Conservation (phyloP, 2,113 vertebrate species). For the Xyrauchen texanus region DNA sequence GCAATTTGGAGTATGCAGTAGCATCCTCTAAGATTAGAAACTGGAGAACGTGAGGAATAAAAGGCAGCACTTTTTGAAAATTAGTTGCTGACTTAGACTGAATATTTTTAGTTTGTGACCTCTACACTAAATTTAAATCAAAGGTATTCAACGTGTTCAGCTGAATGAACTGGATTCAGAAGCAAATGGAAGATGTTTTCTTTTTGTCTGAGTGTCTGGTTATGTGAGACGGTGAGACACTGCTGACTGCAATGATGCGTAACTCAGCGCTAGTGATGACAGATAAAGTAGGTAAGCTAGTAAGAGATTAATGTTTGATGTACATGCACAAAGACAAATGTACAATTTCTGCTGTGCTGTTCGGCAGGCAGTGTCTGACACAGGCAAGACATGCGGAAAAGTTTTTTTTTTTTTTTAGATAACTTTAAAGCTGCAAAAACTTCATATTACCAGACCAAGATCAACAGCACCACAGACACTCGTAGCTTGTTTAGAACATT, state of each 20-base stretch:
- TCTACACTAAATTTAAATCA: neutral
- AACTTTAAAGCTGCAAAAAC: no score
- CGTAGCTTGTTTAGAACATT: no score
- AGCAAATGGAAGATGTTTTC: neutral
- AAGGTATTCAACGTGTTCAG: neutral
- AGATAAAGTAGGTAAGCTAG: constrained; percentile 38
- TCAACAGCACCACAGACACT: no score
- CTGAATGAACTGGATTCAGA: neutral
- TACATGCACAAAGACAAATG: neutral
- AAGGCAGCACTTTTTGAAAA: neutral
- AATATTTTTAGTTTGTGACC: neutral
- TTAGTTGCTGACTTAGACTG: neutral
- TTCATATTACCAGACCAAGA: no score
- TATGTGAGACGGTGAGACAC: constrained; percentile 21
- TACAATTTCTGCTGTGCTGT: neutral
- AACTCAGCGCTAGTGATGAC: constrained; percentile 16
- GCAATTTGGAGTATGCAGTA: neutral
- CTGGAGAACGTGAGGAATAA: neutral
- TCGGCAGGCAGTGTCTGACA: constrained; percentile 22
- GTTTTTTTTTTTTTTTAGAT: constrained; percentile 2
- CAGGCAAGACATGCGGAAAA: constrained; percentile 19
- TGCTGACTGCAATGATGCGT: constrained; percentile 10
- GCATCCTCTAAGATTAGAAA: neutral
- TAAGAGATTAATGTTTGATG: constrained; percentile 28
- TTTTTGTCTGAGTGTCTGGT: neutral